Conservation (phyloP, 1,140 invertebrate species). For the Mizuhopecten yessoensis region DNA sequence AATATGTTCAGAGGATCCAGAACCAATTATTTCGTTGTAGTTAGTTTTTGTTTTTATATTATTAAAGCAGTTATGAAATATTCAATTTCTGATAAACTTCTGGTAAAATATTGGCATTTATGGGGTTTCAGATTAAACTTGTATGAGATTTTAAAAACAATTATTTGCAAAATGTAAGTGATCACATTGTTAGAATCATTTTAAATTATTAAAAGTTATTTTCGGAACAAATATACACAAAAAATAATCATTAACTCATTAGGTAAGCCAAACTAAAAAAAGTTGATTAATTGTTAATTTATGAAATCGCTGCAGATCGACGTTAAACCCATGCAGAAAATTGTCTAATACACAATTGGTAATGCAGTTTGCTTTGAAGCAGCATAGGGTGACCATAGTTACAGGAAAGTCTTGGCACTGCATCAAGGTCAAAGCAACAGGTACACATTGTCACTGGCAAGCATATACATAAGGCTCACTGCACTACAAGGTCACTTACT, state of each 20-base stretch:
- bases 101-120: too few relatives aligned
- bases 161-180: not conserved
- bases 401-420: not conserved
- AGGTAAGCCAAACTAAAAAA: not conserved
- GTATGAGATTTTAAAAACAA: not conserved
- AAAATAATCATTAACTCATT: not conserved
- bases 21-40: too few relatives aligned
- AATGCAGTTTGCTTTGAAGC: not conserved
- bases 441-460: not conserved
- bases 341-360: not conserved
- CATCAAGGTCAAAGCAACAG: not conserved
- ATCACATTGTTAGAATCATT: not conserved
- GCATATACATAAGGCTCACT: conserved; percentile 26
- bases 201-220: not conserved
- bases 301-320: not conserved
- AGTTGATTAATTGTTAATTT: not conserved
- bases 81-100: too few relatives aligned
- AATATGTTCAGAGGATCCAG: too few relatives aligned
- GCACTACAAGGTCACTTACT: conserved; percentile 25
- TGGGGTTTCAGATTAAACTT: too few relatives aligned
- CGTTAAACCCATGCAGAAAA: not conserved
- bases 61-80: too few relatives aligned
- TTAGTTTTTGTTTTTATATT: too few relatives aligned
- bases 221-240: not conserved
- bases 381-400: not conserved